phyloP scores from a whole-genome alignment of 2,888 invertebrate species.

The Drosophila tanythrix region DNA sequence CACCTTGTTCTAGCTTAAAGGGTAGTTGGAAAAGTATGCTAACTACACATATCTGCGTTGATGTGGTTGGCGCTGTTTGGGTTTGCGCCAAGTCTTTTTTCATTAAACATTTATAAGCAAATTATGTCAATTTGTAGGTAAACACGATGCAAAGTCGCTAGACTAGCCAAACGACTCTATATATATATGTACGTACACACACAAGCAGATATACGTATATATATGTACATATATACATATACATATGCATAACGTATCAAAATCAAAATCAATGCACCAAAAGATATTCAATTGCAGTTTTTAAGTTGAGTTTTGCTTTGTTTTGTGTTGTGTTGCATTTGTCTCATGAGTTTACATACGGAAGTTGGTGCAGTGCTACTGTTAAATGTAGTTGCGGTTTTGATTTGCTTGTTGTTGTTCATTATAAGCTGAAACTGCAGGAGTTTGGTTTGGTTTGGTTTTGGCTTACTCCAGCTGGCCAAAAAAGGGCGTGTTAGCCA shows the following conservation, averaged over 20 bases:
- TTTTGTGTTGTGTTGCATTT: constrained; percentile 50
- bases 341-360: constrained; percentile 52
- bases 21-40: constrained; percentile 36
- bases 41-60: constrained; percentile 34
- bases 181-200: neutral
- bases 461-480: constrained; percentile 12
- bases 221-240: neutral
- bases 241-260: constrained; percentile 13
- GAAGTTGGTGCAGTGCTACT: constrained; percentile 60
- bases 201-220: neutral
- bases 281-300: constrained; percentile 54
- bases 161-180: constrained; percentile 25
- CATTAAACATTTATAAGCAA: constrained; percentile 75
- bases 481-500: constrained; percentile 67
- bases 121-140: constrained; percentile 80
- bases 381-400: constrained; percentile 17
- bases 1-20: neutral
- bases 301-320: constrained; percentile 17
- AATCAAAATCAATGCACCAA: constrained; percentile 32
- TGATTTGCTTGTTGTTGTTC: constrained; percentile 33
- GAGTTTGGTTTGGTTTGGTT: constrained; percentile 28
- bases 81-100: constrained; percentile 50
- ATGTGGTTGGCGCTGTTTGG: constrained; percentile 31
- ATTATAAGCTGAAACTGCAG: constrained; percentile 50
- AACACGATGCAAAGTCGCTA: constrained; percentile 51